Conservation (phyloP, 2,797 vertebrate species). For the Diceros bicornis region DNA sequence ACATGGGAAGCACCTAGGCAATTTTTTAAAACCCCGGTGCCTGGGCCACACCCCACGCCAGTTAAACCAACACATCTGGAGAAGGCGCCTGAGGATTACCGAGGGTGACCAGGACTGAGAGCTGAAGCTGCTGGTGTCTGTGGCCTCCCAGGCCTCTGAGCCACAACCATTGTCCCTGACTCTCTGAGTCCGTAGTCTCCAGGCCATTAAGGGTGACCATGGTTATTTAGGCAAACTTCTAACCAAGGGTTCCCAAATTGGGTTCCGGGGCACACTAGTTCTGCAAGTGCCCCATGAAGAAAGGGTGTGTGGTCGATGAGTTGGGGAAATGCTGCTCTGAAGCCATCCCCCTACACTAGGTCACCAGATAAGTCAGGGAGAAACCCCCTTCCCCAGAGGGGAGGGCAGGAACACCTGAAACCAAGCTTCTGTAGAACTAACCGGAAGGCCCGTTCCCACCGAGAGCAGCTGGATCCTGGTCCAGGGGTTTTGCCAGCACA, state of each 20-base stretch:
- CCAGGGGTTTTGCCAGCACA: neutral
- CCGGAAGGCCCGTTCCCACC: fast-evolving
- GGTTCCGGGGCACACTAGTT: neutral
- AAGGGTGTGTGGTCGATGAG: neutral
- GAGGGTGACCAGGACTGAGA: neutral
- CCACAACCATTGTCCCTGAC: neutral
- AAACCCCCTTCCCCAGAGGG: too few relatives aligned
- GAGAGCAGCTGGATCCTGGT: neutral
- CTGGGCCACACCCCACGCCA: neutral
- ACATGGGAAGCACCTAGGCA: neutral
- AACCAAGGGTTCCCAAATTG: neutral
- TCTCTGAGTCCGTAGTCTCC: neutral
- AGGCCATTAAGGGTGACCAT: neutral
- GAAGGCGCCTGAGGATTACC: neutral
- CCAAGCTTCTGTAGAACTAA: neutral
- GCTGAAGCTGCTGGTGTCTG: neutral
- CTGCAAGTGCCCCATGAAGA: neutral
- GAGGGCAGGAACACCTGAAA: neutral
- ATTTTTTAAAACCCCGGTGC: neutral
- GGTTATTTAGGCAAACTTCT: fast-evolving
- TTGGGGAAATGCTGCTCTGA: neutral
- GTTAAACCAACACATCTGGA: neutral
- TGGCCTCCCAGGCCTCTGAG: neutral
- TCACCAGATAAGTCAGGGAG: neutral
- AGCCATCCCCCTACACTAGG: neutral